A percentile compares a stretch with the other conserved stretches of the same genome.
phyloP scores from a whole-genome alignment of 1,140 invertebrate genomes.

The Caenorhabditis tropicalis region DNA sequence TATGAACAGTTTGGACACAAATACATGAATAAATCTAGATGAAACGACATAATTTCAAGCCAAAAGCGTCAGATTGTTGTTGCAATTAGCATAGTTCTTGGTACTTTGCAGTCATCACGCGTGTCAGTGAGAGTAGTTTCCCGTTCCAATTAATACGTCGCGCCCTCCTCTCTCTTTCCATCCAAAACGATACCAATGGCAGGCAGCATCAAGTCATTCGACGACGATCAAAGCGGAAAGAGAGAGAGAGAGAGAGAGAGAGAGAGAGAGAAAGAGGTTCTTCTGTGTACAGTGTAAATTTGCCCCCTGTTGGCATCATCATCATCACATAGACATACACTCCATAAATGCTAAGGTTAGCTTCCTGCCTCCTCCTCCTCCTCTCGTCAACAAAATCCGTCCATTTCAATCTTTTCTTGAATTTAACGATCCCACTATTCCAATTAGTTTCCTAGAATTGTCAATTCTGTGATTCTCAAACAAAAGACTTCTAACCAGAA shows the following conservation, averaged over 20 bases:
- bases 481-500: too few species aligned
- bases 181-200: conserved; percentile 38
- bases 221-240: not conserved
- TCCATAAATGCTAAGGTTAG: conserved; percentile 32
- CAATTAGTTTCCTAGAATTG: too few species aligned
- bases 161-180: not conserved
- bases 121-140: conserved; percentile 41
- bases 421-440: too few species aligned
- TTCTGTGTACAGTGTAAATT: conserved; percentile 41
- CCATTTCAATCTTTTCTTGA: not conserved
- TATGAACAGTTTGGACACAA: too few species aligned
- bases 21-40: not conserved
- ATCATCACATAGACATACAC: conserved; percentile 32
- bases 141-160: conserved; percentile 41
- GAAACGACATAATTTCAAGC: not conserved
- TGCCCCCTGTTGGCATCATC: conserved; percentile 40
- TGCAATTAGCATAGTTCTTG: conserved; percentile 34
- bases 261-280: not conserved
- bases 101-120: conserved; percentile 16
- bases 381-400: not conserved
- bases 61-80: not conserved
- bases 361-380: not conserved
- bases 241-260: not conserved
- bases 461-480: too few species aligned
- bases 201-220: conserved; percentile 14